Evolutionary conservation across 2,113 vertebrate genomes (phyloP).

Genomic region (Montifringilla adamsi): DNA sequence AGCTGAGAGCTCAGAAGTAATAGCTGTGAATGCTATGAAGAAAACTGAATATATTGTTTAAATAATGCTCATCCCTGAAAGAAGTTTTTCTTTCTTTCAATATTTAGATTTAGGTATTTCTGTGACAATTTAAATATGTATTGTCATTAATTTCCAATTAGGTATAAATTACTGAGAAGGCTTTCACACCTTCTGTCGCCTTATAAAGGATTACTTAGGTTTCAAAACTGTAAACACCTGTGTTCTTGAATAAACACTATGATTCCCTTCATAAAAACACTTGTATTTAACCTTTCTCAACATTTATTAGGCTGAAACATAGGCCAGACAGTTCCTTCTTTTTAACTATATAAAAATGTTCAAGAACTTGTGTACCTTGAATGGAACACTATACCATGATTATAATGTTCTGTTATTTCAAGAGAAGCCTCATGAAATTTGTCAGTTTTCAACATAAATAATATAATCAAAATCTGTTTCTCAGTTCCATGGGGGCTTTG

Average conservation of each 20-base stretch:
- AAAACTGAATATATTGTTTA: not conserved
- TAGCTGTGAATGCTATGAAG: not conserved
- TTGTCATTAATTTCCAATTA: not conserved
- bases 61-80: not conserved
- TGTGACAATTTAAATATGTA: not conserved
- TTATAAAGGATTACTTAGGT: not conserved
- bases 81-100: not conserved
- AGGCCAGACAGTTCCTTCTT: not conserved
- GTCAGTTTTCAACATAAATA: not conserved
- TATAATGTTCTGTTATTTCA: not conserved
- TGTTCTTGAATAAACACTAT: not conserved
- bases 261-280: not conserved
- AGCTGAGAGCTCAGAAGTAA: not conserved
- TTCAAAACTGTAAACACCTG: not conserved
- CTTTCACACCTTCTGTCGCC: not conserved
- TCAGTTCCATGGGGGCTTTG: not conserved
- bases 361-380: not conserved
- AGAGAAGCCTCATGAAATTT: not conserved
- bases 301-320: not conserved
- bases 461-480: not conserved
- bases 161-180: not conserved
- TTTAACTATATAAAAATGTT: not conserved
- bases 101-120: not conserved
- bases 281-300: not conserved
- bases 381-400: not conserved